phyloP scores from a whole-genome alignment of 2,113 vertebrate genomes.

The Callithrix jacchus region DNA sequence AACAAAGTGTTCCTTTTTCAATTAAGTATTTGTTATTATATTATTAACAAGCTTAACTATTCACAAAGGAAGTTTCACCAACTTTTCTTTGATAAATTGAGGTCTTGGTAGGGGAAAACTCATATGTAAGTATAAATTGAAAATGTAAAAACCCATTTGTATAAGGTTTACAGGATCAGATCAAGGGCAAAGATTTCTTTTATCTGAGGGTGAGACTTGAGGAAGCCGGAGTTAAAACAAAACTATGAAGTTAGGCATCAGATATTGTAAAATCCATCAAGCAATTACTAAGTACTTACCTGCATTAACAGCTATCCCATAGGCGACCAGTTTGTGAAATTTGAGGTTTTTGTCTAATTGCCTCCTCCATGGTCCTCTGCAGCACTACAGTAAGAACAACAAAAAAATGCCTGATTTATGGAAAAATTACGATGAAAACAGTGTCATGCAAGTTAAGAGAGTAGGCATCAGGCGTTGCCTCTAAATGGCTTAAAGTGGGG shows the following conservation, averaged over 20 bases:
- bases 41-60: slow-evolving; percentile 24
- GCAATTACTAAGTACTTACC: slow-evolving; percentile 79
- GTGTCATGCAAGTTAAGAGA: neutral
- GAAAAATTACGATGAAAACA: neutral
- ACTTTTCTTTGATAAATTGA: neutral
- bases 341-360: slow-evolving; percentile 87
- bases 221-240: neutral
- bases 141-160: neutral
- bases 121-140: neutral
- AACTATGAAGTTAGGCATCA: neutral
- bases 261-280: neutral
- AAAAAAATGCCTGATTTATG: neutral
- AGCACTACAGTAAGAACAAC: slow-evolving; percentile 78
- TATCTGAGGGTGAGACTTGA: neutral
- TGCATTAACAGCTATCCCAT: slow-evolving; percentile 85
- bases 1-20: neutral
- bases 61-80: slow-evolving; percentile 39
- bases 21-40: neutral
- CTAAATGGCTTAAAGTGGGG: neutral
- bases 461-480: neutral
- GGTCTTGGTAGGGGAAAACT: neutral
- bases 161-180: neutral
- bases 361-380: slow-evolving; percentile 82
- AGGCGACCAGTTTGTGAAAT: slow-evolving; percentile 88
- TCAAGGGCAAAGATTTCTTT: neutral